These are phyloP conservation scores for Zonitis immaculata DNA, from an alignment of 2,888 invertebrate genomes.

Conservation along the genomic window DNA sequence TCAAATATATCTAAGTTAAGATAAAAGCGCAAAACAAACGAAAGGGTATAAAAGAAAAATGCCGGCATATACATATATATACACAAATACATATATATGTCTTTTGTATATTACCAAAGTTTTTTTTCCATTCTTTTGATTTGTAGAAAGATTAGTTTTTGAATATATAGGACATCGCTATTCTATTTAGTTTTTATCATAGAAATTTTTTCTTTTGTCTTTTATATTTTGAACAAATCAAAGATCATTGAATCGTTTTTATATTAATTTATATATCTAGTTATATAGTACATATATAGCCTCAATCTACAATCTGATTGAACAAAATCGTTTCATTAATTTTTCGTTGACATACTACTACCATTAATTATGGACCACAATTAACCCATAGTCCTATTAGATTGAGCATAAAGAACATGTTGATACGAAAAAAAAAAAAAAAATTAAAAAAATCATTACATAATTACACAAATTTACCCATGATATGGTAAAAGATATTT, in stretches of 20 bases:
- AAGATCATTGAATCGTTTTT: constrained; percentile 7
- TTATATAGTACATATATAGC: no score
- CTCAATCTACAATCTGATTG: constrained; percentile 4
- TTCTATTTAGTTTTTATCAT: neutral
- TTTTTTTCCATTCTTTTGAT: constrained; percentile 22
- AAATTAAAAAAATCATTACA: no score
- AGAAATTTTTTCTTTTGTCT: neutral
- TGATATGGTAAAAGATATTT: no score
- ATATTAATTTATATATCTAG: no score
- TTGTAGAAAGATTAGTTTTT: constrained; percentile 27
- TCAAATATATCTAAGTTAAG: constrained; percentile 29
- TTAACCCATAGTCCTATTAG: constrained; percentile 2
- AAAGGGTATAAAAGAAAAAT: constrained; percentile 27
- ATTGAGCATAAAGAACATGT: constrained; percentile 1
- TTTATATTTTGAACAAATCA: neutral
- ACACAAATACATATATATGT: neutral
- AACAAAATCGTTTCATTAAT: constrained; percentile 7
- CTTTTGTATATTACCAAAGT: constrained; percentile 22
- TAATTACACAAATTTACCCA: no score
- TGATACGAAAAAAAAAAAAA: neutral
- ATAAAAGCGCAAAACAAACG: constrained; percentile 25
- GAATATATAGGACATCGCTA: constrained; percentile 22
- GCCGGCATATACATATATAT: constrained; percentile 12
- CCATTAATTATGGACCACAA: constrained; percentile 1
- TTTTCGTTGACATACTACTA: constrained; percentile 6